These are phyloP conservation scores for Leptothorax acervorum DNA, from an alignment of 2,888 invertebrate species.

Conservation along the genomic window DNA sequence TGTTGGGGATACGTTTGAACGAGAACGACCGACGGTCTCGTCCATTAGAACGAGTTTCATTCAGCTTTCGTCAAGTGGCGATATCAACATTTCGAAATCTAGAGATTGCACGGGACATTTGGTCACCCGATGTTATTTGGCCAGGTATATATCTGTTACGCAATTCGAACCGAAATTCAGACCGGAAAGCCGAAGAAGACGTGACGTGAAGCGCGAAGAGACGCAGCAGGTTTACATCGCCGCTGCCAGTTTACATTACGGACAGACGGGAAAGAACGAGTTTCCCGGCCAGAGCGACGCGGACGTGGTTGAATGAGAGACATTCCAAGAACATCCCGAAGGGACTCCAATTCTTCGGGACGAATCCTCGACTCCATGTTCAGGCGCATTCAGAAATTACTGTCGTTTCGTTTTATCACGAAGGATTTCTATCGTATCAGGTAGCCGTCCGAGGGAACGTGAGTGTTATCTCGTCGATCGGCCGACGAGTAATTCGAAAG, in stretches of 20 bases:
- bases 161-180: background rate
- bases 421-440: background rate
- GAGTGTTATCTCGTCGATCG: background rate
- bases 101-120: background rate
- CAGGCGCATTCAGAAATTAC: background rate
- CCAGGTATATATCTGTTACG: background rate
- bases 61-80: background rate
- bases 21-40: background rate
- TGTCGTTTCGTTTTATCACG: background rate
- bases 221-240: background rate
- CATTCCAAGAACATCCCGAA: background rate
- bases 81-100: background rate
- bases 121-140: background rate
- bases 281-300: background rate
- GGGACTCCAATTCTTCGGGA: background rate
- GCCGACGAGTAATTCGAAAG: conserved; percentile 34
- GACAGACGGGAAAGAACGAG: background rate
- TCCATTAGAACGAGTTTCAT: background rate
- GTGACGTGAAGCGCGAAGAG: background rate
- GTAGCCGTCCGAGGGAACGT: background rate
- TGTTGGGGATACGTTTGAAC: background rate
- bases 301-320: background rate
- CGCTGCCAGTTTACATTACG: background rate
- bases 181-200: background rate
- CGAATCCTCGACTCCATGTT: background rate